Conservation (phyloP, 2,888 invertebrate genomes). For the Apoda limacodes region DNA sequence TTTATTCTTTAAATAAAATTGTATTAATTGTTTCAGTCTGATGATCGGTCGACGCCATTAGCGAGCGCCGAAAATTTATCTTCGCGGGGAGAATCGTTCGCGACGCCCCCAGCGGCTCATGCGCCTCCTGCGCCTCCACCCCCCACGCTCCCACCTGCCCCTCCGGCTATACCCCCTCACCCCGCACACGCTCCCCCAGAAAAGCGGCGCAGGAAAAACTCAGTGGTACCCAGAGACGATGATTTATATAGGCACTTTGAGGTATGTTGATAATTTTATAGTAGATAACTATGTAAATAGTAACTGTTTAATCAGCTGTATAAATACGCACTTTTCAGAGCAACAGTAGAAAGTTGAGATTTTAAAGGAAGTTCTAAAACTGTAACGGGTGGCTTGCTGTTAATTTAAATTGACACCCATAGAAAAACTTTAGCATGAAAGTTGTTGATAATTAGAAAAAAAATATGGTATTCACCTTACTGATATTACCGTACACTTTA, state of each 20-base stretch:
- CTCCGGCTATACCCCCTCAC: conserved; percentile 27
- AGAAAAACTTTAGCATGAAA: no score
- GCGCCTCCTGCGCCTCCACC: conserved; percentile 35
- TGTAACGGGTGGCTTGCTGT: no score
- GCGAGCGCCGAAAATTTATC: conserved; percentile 61
- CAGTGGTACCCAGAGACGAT: conserved; percentile 48
- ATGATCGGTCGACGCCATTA: conserved; percentile 59
- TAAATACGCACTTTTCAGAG: no score
- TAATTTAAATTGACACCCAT: no score
- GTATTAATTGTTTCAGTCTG: conserved; percentile 43
- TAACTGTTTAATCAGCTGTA: no score
- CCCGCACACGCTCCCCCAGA: conserved; percentile 35
- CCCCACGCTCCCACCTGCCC: conserved; percentile 36
- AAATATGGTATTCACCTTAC: no score
- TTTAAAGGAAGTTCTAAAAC: no score
- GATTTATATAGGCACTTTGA: conserved; percentile 54
- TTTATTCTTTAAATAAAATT: conserved; percentile 1
- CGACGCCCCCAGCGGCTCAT: conserved; percentile 52
- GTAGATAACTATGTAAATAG: no score
- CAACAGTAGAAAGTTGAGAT: no score
- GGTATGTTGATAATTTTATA: no score
- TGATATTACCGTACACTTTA: no score
- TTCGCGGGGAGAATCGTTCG: conserved; percentile 50
- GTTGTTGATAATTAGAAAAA: no score
- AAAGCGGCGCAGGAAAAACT: conserved; percentile 62